Evolutionary conservation across 2,113 vertebrate species (phyloP).

Genomic region (Prolemur simus): DNA sequence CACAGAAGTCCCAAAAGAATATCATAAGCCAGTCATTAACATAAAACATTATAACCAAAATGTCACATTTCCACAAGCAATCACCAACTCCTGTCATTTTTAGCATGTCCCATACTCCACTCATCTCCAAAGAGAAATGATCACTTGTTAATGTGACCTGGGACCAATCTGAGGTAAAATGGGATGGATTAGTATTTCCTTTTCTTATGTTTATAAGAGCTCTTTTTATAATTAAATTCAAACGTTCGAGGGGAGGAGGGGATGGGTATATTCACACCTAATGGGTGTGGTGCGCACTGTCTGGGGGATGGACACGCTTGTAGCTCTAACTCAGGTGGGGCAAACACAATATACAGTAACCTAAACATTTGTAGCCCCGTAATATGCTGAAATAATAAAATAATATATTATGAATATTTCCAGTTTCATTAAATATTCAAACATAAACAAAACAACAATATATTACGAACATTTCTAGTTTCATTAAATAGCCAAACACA

Average conservation of each 20-base stretch:
- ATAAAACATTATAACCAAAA: not conserved
- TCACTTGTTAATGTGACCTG: not conserved
- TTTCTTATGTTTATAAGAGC: not conserved
- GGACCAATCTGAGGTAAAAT: not conserved
- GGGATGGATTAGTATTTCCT: not conserved
- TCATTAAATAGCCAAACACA: too few species aligned
- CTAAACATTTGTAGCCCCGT: too few species aligned
- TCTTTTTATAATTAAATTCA: constrained; percentile 49
- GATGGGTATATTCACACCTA: too few species aligned
- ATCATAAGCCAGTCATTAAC: not conserved
- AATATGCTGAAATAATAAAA: too few species aligned
- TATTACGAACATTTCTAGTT: too few species aligned
- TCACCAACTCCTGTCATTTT: not conserved
- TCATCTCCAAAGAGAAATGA: constrained; percentile 18
- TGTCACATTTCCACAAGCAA: not conserved
- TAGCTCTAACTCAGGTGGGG: too few species aligned
- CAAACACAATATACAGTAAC: too few species aligned
- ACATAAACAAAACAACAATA: too few species aligned
- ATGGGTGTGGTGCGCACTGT: too few species aligned
- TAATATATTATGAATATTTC: too few species aligned
- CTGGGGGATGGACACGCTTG: too few species aligned
- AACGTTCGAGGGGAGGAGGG: not conserved
- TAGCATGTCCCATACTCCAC: not conserved
- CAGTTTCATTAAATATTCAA: too few species aligned
- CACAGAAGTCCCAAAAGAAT: not conserved